Base-by-base conservation (phyloP, 37 sponge, comb jelly and placozoan species). In the Spongilla lacustris region DNA sequence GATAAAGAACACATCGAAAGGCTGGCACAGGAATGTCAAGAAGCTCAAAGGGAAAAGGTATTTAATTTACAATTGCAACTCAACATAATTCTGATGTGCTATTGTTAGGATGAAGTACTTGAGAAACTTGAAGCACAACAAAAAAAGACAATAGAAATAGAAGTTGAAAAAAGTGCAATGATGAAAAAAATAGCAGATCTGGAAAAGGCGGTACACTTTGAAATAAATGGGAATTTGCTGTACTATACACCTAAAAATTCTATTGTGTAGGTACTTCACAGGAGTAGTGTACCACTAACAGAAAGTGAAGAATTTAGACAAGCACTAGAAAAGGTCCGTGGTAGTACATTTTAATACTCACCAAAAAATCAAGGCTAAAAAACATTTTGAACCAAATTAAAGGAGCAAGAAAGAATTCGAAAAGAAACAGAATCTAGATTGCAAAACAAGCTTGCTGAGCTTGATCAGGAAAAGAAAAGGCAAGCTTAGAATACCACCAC, bases 231-330 rank as follows among this genome's bases (percentile, higher is more conserved):
- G 2, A 13, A 17, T n/a, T 33, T 49, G 2, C 70, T 26, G 75
- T 31, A 23, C 4, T 4, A 23, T 74, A 74, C 4, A 74, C 4
- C 23, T 6, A 27, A 23, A 12, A 4, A 28, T 36, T 1, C 77
- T 36, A 19, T 31, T 36, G 22, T 34, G 33, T 34, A 35, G 68
- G 28, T 50, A 66, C 77, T 70, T 33, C 33, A 58, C 34, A 36
- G 34, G 22, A 36, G 66, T 71, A 77, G 83, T 5, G 34, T 31
- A 3, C 25, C 25, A 0, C 75, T 84, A 34, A 86, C 36, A 66
- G 88, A 91, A 25, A 58, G 88, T 26, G 83, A 76, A 17, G 92
- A 91, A 79, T 91, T 91, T 50, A 82, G 88, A 33, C 31, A 74
- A 26, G 92, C 92, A 36, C 12, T 91, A 23, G 48, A 83, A 83